A percentile compares a stretch with the other conserved stretches of the same genome.
Conservation (phyloP, 2,888 invertebrate species). For the Tholera decimalis region DNA sequence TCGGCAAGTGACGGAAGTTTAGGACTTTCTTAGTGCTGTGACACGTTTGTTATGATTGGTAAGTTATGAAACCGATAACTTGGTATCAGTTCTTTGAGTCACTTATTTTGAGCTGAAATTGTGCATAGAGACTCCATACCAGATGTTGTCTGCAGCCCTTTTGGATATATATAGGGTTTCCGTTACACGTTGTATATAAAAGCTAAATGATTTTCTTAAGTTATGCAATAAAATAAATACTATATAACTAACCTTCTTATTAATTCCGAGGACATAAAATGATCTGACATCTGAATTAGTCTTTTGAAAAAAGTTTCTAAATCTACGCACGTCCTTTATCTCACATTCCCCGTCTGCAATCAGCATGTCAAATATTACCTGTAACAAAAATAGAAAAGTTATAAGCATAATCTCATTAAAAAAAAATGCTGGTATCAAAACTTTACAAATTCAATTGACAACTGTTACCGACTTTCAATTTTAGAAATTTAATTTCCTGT, state of each 20-base stretch:
- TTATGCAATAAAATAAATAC: neutral
- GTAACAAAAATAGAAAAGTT: conserved; percentile 18
- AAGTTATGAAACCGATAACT: too few relatives aligned
- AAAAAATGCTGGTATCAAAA: neutral
- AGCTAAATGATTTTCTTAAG: neutral
- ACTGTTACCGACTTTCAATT: conserved; percentile 41
- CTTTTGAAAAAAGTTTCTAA: neutral
- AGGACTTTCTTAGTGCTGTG: too few relatives aligned
- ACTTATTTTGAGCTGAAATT: too few relatives aligned
- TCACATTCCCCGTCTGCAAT: neutral
- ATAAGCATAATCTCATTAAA: conserved; percentile 13
- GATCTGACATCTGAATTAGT: neutral
- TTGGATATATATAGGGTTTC: too few relatives aligned
- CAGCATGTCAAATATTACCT: conserved; percentile 23
- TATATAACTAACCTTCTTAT: neutral
- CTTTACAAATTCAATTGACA: conserved; percentile 29
- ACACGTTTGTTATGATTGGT: too few relatives aligned
- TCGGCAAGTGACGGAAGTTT: too few relatives aligned
- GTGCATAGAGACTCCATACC: too few relatives aligned
- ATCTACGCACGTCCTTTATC: neutral
- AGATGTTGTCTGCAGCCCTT: too few relatives aligned
- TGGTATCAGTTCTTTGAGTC: too few relatives aligned
- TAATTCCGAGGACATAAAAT: neutral
- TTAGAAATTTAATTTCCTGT: conserved; percentile 83
- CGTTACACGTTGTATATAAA: too few relatives aligned